These are phyloP conservation scores for Caenorhabditis panamensis DNA, from an alignment of 2,888 invertebrate species.

Conservation along the genomic window DNA sequence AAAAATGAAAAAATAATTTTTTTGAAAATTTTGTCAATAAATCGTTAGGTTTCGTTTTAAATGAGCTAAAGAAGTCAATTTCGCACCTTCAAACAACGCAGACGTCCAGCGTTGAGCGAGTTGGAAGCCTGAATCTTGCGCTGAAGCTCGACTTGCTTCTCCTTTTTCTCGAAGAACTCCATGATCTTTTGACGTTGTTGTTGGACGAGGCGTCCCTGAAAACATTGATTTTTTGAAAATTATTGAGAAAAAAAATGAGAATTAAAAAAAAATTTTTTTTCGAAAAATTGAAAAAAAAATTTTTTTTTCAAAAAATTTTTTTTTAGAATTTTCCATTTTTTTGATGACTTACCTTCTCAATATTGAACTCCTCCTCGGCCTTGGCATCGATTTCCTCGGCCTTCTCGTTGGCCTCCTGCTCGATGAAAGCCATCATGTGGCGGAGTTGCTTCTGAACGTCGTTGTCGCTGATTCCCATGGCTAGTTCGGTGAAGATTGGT, in stretches of 20 bases:
- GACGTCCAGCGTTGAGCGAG: conserved; percentile 97
- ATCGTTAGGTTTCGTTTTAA: background rate
- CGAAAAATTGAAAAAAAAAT: too few species aligned
- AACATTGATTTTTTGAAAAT: background rate
- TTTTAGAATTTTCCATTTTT: too few species aligned
- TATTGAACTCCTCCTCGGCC: conserved; percentile 99
- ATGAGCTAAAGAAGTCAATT: too few species aligned
- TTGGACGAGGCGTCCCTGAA: conserved; percentile 92
- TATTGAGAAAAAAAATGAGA: background rate
- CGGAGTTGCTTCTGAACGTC: conserved; percentile 88
- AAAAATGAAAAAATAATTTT: too few species aligned
- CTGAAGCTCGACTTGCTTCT: conserved; percentile 98
- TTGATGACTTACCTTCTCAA: conserved; percentile 87
- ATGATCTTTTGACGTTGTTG: conserved; percentile 98
- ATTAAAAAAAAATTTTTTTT: too few species aligned
- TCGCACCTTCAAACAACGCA: conserved; percentile 89
- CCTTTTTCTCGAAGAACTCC: conserved; percentile 99
- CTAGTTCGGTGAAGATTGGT: conserved; percentile 20
- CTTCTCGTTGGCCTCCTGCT: conserved; percentile 99
- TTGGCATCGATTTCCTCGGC: conserved; percentile 99
- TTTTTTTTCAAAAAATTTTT: too few species aligned
- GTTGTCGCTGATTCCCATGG: conserved; percentile 81
- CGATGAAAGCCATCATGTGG: conserved; percentile 99
- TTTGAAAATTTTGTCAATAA: too few species aligned
- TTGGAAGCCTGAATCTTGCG: conserved; percentile 99